Evolutionary conservation across 2,797 vertebrate species (phyloP), one percentile per base, ranked within the genome.

Genomic region (Ctenochaetus hawaiiensis): DNA sequence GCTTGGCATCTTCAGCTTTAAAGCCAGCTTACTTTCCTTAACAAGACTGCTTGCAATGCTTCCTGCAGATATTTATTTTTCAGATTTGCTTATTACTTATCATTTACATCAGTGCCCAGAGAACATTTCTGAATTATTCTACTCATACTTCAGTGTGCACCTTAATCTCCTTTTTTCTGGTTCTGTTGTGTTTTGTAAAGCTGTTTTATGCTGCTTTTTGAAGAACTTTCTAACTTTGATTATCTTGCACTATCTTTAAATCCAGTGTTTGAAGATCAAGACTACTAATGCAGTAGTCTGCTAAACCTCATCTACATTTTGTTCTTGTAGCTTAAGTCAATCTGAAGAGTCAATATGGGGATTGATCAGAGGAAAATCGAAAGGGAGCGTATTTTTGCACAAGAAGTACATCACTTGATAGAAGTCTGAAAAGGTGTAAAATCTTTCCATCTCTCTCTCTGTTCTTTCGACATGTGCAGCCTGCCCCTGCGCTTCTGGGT

Each of bases 401-500:
- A 48, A 14, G 0, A 18, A 44, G 37, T 39, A 12, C 64, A 43
- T 61, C 1, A 11, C 57, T 34, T 14, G 6, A 12, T 56, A 57
- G 76, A 37, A 44, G 14, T 64, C 17, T 63, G 9, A 18, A 52
- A 51, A 22, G 34, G 20, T 58, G 6, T 61, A 18, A 66, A 47
- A 58, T 20, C n/a, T 44, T 48, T 65, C 5, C 10, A 3, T 51
- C 43, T 66, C 26, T 56, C 41, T 57, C 14, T 71, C 23, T 65
- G 39, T 39, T 5, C 4, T 20, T 16, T 26, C 5, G 8, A 37
- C 13, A 3, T 58, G 65, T 17, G 0, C 87, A 99, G 98, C 93
- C 95, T 99, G 23, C 98, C 98, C 0, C 96, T 99, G 45, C 96
- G 98, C 12, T 99, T 99, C 94, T 99, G 98, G 98, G 98, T 99